phyloP scores from a whole-genome alignment of 2,888 invertebrate genomes.

The Agrochola macilenta region DNA sequence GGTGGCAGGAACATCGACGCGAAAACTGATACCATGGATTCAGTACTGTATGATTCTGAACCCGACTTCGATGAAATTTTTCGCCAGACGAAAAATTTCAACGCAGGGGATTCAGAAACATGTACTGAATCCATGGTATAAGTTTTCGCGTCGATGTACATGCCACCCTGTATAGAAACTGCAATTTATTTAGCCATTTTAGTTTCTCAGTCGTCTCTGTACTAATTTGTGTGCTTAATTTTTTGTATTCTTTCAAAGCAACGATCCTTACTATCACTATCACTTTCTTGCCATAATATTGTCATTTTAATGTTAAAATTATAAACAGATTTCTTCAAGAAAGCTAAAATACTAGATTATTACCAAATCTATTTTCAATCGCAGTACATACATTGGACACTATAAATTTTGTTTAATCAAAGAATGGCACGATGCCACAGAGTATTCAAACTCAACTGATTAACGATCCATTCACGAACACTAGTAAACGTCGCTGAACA shows the following conservation, averaged over 20 bases:
- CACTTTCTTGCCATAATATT: not conserved
- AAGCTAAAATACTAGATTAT: not conserved
- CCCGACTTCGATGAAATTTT: too few relatives aligned
- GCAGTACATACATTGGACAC: slow-evolving; percentile 5
- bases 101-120: too few relatives aligned
- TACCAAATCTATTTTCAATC: slow-evolving; percentile 37
- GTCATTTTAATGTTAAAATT: not conserved
- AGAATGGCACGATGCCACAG: slow-evolving; percentile 56
- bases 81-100: too few relatives aligned
- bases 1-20: too few relatives aligned
- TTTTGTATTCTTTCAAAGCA: not conserved
- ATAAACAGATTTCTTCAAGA: not conserved
- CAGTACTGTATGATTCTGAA: too few relatives aligned
- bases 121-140: too few relatives aligned
- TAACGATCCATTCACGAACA: slow-evolving; percentile 32
- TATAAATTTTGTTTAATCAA: slow-evolving; percentile 48
- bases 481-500: slow-evolving; percentile 10
- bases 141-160: too few relatives aligned
- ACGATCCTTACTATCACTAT: too few relatives aligned
- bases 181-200: not conserved
- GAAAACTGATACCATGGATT: too few relatives aligned
- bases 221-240: not conserved
- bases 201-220: not conserved
- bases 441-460: slow-evolving; percentile 37
- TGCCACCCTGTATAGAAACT: not conserved